Conservation (phyloP, 2,113 vertebrate genomes). For the Girardinichthys multiradiatus region DNA sequence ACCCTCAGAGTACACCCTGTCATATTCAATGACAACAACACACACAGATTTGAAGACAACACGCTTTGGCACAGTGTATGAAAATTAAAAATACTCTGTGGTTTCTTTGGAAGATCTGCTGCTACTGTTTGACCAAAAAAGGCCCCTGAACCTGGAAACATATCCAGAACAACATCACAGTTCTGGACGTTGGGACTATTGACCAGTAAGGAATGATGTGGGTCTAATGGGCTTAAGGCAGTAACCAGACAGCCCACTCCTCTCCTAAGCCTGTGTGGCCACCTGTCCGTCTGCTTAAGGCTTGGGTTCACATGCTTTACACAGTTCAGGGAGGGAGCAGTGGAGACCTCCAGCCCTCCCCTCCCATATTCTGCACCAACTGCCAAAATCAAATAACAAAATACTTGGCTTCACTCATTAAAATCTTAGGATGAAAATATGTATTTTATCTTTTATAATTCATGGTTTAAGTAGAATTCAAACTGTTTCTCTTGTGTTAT, state of each 20-base stretch:
- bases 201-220: slow-evolving; percentile 63
- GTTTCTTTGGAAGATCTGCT: slow-evolving; percentile 19
- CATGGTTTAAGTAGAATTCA: neutral
- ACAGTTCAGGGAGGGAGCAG: slow-evolving; percentile 58
- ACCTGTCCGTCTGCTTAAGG: slow-evolving; percentile 77
- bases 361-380: slow-evolving; percentile 71
- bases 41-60: slow-evolving; percentile 24
- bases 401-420: slow-evolving; percentile 38
- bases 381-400: slow-evolving; percentile 68
- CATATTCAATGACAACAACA: slow-evolving; percentile 53
- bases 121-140: slow-evolving; percentile 11
- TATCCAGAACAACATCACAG: slow-evolving; percentile 39
- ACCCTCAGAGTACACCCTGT: slow-evolving; percentile 47
- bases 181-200: slow-evolving; percentile 53
- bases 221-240: slow-evolving; percentile 76
- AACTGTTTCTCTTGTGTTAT: neutral
- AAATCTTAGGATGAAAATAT: slow-evolving; percentile 31
- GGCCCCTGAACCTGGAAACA: slow-evolving; percentile 12
- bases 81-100: neutral
- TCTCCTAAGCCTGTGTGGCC: slow-evolving; percentile 80
- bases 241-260: slow-evolving; percentile 70
- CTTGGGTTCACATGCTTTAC: slow-evolving; percentile 32
- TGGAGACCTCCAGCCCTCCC: slow-evolving; percentile 52
- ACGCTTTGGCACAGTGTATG: neutral
- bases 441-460: neutral